Evolutionary conservation across 1,140 invertebrate genomes (phyloP).

Genomic region (Trissolcus basalis): DNA sequence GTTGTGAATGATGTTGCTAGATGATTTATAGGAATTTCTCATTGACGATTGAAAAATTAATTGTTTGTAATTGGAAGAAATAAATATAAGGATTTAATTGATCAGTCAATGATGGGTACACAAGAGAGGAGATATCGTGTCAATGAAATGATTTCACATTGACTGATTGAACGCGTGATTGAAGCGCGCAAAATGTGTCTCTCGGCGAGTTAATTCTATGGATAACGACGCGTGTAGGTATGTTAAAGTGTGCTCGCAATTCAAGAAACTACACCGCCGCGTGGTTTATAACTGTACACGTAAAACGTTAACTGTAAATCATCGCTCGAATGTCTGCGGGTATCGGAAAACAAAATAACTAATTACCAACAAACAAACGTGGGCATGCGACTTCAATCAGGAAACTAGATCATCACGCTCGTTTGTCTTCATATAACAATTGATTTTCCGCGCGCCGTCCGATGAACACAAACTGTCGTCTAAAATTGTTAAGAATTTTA

Average conservation of each 20-base stretch:
- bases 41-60: no score
- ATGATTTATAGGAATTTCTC: no score
- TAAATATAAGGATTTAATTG: no score
- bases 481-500: no score
- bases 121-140: no score
- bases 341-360: constrained; percentile 44
- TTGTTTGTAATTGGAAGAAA: no score
- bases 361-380: constrained; percentile 32
- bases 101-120: no score
- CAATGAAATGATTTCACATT: constrained; percentile 3
- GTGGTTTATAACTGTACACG: constrained; percentile 52
- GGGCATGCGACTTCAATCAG: constrained; percentile 12
- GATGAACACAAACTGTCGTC: constrained; percentile 1
- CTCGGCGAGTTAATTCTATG: constrained; percentile 10
- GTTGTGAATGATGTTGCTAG: no score
- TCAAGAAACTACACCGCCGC: constrained; percentile 30
- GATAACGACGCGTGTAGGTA: constrained; percentile 40
- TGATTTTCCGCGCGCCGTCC: not conserved
- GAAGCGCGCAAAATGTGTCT: constrained; percentile 12
- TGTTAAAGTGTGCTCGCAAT: constrained; percentile 25
- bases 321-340: constrained; percentile 28
- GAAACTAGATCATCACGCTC: constrained; percentile 7
- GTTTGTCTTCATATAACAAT: no score
- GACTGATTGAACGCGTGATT: constrained; percentile 25
- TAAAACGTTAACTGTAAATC: constrained; percentile 54